Conservation (phyloP, 2,113 vertebrate genomes). For the Dicaeum eximium region DNA sequence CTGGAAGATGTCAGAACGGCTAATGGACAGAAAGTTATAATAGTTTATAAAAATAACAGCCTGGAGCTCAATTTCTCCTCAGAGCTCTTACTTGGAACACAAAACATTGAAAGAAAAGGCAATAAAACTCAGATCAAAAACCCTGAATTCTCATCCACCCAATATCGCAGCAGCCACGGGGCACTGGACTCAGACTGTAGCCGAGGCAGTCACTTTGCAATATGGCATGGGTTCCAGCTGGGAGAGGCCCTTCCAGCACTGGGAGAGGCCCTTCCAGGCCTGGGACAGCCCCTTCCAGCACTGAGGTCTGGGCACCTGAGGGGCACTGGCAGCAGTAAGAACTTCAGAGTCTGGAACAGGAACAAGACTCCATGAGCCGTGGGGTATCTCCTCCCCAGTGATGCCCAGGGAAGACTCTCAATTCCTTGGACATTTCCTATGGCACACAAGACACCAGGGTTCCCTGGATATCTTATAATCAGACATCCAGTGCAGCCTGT, state of each 20-base stretch:
- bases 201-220: neutral
- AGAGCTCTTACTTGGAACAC: neutral
- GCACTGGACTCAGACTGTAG: accelerated
- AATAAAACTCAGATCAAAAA: neutral
- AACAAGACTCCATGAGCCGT: neutral
- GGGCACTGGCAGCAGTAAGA: neutral
- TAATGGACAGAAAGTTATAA: neutral
- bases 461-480: neutral
- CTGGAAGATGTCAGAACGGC: neutral
- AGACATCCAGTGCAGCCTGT: neutral
- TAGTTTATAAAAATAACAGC: constrained; percentile 24
- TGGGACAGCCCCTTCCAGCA: neutral
- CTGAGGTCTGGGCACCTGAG: neutral
- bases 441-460: neutral
- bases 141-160: neutral
- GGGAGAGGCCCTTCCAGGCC: neutral
- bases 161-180: neutral
- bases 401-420: neutral
- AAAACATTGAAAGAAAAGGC: neutral
- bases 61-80: neutral
- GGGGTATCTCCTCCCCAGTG: neutral
- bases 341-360: neutral
- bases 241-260: accelerated
- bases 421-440: neutral
- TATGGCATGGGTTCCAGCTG: accelerated